Conservation (phyloP, 2,797 vertebrate genomes). For the Ctenochaetus hawaiiensis region DNA sequence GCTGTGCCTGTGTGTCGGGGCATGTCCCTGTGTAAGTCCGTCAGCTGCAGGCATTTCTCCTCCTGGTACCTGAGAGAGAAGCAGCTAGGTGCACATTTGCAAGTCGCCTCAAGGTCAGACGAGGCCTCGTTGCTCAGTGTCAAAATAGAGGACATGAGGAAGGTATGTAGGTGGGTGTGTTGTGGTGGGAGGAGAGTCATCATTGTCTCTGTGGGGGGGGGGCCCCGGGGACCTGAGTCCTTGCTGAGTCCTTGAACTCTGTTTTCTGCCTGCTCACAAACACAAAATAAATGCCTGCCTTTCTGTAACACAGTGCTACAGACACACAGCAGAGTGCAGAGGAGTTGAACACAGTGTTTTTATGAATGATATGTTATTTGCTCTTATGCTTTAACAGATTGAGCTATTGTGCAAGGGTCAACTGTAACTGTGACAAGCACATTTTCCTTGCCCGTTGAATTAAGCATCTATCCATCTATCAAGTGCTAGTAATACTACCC, state of each 20-base stretch:
- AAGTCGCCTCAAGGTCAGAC: constrained; percentile 70
- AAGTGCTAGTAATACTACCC: not conserved
- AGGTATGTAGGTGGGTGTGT: constrained; percentile 29
- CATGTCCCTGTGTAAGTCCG: not conserved
- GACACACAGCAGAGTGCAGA: not conserved
- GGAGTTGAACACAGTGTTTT: not conserved
- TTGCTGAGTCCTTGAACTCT: constrained; percentile 76
- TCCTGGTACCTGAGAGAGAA: constrained; percentile 23
- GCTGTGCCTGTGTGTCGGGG: constrained; percentile 2
- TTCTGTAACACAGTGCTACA: constrained; percentile 8
- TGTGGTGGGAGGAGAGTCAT: constrained; percentile 48
- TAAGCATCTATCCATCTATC: constrained; percentile 38
- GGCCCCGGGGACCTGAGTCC: constrained; percentile 44
- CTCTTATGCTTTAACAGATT: constrained; percentile 2
- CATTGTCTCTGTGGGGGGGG: constrained; percentile 53
- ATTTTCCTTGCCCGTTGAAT: constrained; percentile 7
- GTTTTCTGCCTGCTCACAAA: constrained; percentile 39
- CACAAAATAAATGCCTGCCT: constrained; percentile 34
- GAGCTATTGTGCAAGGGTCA: constrained; percentile 16
- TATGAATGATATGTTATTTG: constrained; percentile 13
- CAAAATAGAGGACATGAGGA: constrained; percentile 57
- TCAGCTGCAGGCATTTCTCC: constrained; percentile 35
- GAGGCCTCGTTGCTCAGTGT: constrained; percentile 59
- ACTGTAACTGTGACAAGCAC: constrained; percentile 25
- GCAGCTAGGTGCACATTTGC: constrained; percentile 45